Base-by-base conservation (phyloP, 2,797 vertebrate genomes). In the Bryconaethiops microstoma region DNA sequence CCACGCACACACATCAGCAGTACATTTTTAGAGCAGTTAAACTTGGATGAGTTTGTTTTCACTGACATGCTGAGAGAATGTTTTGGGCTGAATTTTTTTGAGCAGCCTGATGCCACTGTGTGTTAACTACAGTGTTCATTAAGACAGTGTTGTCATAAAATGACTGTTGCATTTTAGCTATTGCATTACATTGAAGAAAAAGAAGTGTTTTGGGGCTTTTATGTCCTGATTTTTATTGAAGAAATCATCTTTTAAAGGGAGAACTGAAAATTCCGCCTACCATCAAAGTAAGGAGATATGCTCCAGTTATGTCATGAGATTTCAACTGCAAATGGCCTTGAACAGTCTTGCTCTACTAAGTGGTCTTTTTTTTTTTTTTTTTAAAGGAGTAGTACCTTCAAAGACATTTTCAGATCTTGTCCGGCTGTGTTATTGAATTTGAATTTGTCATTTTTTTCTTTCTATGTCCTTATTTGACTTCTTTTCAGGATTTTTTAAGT, bases 251-350 rank as follows among this genome's bases (percentile, higher is more conserved):
- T 68, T 48, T 48, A 40, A 48, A 45, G 42, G 40, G 5, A 13
- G 19, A 65, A 25, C 60, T 14, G 12, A 73, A 25, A 73, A n/a
- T 70, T 71, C 40, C 63, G 45, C 45, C 45, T 7, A 48, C 21
- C 50, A n/a, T 79, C 21, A 73, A n/a, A 65, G 29, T 21, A 2
- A 1, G 42, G 7, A 40, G 54, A 73, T 48, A 76, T 83, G 87
- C 84, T 91, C 89, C 85, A 88, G 65, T 91, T 89, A 87, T 91
- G 70, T 65, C 78, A 74, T 89, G 83, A 69, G 59, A 83, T 88
- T 90, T 87, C 73, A 81, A 76, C 23, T 80, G 77, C 65, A 79
- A 65, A 83, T 42, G 77, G 80, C 74, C 68, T 85, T 84, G 57
- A 81, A 79, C 63, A 60, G 35, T 40, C 79, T 69, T 62, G 19